Evolutionary conservation across 2,797 vertebrate species (phyloP), one percentile per base, ranked within the genome.

Genomic region (Lerista edwardsae): DNA sequence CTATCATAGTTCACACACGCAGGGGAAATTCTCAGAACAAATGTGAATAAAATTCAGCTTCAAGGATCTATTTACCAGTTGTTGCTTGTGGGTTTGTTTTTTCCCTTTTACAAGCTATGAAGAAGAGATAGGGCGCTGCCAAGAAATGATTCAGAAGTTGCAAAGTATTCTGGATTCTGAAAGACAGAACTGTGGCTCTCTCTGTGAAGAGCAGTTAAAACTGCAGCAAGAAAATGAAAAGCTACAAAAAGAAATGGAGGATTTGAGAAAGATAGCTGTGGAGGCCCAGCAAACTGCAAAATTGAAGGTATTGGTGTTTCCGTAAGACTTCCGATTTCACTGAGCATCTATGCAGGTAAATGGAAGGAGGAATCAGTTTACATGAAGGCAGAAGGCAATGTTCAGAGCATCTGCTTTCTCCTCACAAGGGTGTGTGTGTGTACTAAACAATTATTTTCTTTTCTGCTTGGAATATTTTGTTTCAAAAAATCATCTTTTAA

Each of bases 141-240:
- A 97, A 92, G 98, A 98, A 90, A 96, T 96, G 93, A 95, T 98
- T 90, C 94, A 91, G 82, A 97, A 97, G 87, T 95, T 99, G 92
- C 98, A 98, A 94, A 95, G 89, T 75, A 90, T 91, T 71, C 93
- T 99, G 90, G 95, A 97, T 41, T 95, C 95, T 34, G 96, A 97
- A 67, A 96, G 98, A 89, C 95, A 97, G 3, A 96, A 97, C 91
- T 97, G 97, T 78, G 90, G 96, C 3, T 86, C 87, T 31, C 91
- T 98, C 85, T 98, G 97, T 61, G 98, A 99, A 79, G 97, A 99
- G 87, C 96, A 97, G 59, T 95, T 99, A n/a, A 97, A 96, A 86
- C 96, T 99, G 87, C 98, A 98, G 86, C 95, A 97, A 90, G 98
- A 98, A 90, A 98, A 97, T 93, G 95, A 97, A 88, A 96, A 97